These are phyloP conservation scores for Exephanes ischioxanthus DNA, from an alignment of 2,888 invertebrate genomes.

Conservation along the genomic window DNA sequence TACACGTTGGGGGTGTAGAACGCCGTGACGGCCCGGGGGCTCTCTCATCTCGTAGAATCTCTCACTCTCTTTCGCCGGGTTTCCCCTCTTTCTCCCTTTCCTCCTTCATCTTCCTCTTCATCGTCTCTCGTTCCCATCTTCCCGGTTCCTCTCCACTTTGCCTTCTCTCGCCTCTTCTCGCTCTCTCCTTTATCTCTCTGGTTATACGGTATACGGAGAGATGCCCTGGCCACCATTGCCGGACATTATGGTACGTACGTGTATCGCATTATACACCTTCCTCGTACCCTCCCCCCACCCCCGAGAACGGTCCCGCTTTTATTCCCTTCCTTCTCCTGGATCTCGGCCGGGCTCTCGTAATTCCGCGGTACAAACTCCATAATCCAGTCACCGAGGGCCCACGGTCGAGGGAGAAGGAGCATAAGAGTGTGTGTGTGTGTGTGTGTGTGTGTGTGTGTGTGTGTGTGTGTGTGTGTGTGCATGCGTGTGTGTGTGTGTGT, in stretches of 20 bases:
- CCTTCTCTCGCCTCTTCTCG: constrained; percentile 38
- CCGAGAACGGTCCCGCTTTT: constrained; percentile 15
- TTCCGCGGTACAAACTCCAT: constrained; percentile 81
- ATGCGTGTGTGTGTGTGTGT: too few species aligned
- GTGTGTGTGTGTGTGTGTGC: not conserved
- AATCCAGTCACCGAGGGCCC: constrained; percentile 78
- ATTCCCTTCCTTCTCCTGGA: constrained; percentile 55
- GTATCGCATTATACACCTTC: constrained; percentile 76
- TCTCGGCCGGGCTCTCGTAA: constrained; percentile 77
- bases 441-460: too few species aligned
- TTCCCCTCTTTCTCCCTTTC: constrained; percentile 61
- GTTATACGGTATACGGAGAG: constrained; percentile 54
- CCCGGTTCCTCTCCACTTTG: constrained; percentile 24
- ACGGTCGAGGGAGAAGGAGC: not conserved
- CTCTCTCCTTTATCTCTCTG: constrained; percentile 55
- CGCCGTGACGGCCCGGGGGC: constrained; percentile 76
- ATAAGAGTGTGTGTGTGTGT: not conserved
- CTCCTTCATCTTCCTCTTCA: constrained; percentile 27
- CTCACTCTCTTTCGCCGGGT: constrained; percentile 64
- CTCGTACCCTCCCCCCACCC: constrained; percentile 60
- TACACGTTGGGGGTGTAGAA: constrained; percentile 76
- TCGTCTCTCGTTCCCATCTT: constrained; percentile 46
- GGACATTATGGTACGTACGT: constrained; percentile 78
- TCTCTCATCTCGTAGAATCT: constrained; percentile 75
- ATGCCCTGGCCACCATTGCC: constrained; percentile 57